Conservation (phyloP, 2,113 vertebrate genomes). For the Nansenia antarctica region DNA sequence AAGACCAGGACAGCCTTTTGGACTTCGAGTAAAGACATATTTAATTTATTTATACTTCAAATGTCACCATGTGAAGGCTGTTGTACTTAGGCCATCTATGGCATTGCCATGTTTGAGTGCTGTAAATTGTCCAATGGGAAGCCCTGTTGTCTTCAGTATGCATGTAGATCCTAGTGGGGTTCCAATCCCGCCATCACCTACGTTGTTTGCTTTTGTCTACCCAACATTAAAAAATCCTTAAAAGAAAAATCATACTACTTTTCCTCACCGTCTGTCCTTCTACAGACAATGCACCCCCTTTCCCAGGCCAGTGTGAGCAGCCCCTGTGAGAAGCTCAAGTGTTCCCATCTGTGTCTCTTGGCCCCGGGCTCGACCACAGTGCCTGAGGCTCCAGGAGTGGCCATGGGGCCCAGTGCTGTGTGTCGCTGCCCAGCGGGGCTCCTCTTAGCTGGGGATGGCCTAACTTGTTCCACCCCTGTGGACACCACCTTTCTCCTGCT, state of each 20-base stretch:
- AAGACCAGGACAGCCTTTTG: slow-evolving; percentile 81
- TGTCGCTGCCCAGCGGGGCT: slow-evolving; percentile 80
- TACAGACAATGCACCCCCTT: slow-evolving; percentile 68
- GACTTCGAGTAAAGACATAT: slow-evolving; percentile 79
- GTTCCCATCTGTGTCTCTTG: slow-evolving; percentile 88
- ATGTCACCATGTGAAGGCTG: no score
- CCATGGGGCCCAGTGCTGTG: slow-evolving; percentile 50
- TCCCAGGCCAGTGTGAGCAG: slow-evolving; percentile 69
- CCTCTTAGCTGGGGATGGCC: slow-evolving; percentile 71
- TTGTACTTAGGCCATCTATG: no score
- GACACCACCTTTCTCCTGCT: slow-evolving; percentile 81
- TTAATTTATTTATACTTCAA: background rate
- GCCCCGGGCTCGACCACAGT: slow-evolving; percentile 31
- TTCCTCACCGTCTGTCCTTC: no score
- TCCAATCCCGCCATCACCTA: no score
- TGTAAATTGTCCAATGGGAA: no score
- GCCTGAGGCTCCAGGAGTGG: background rate
- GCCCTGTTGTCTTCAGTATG: no score
- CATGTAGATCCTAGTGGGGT: no score
- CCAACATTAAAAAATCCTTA: no score
- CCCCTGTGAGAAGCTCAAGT: slow-evolving; percentile 71
- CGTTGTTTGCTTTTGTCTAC: no score
- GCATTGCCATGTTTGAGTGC: no score
- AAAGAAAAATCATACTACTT: no score
- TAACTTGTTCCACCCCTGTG: slow-evolving; percentile 68